Base-by-base conservation (phyloP, 2,888 invertebrate species). In the Trimorus sp. region DNA sequence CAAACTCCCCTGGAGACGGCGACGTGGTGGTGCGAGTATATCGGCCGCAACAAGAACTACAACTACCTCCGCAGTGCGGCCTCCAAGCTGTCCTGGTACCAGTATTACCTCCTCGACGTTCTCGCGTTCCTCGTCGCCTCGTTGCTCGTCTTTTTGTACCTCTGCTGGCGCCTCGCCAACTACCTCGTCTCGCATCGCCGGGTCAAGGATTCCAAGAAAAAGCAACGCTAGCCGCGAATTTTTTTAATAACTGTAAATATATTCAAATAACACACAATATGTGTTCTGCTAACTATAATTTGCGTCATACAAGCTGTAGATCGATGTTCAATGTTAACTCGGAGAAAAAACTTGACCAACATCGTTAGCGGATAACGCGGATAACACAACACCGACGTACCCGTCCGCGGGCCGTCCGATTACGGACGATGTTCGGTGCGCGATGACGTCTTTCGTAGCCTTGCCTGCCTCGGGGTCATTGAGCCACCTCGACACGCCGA, bases 1-100 rank as follows among this genome's bases (percentile, higher is more conserved):
- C 88, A 93, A 86, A 92, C 92, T 14, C 93, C 95, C 0, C 85
- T 95, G 78, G 94, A 95, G 38, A 93, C 93, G 36, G 94, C 94
- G 0, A 90, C 94, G 0, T 95, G 94, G 89, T 95, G 95, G 95
- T 93, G 94, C 63, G 95, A 95, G 88, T 94, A 95, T 84, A 93
- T 94, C 0, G 89, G 94, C 7, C 92, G 94, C 48, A 94, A 94
- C 84, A 93, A 93, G 73, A 94, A 94, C 54, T 83, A 83, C 78
- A 83, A 78, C 75, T 84, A 84, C 77, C 70, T 84, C 12, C 73
- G 78, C 63, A 87, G 85, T 70, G 79, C 86, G 7, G 87, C 86
- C 0, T 75, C 84, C 26, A 77, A 84, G 62, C 82, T 88, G 38
- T 69, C 85, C 14, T 87, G 86, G 87, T 87, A 86, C 80, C 87